phyloP scores from a whole-genome alignment of 2,113 vertebrate species.

The Capra hircus region DNA sequence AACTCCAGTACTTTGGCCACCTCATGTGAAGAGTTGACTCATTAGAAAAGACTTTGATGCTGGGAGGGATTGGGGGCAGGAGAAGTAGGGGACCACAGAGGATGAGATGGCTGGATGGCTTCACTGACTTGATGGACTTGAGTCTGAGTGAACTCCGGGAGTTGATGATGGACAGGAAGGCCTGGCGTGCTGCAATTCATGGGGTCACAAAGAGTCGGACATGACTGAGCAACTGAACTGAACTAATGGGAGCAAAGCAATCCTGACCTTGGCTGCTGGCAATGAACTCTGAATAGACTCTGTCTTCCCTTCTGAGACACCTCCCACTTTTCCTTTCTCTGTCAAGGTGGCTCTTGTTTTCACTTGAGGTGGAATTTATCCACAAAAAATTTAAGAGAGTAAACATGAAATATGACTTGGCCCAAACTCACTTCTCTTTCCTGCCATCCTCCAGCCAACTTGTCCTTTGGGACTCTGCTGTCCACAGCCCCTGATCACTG shows the following conservation, averaged over 20 bases:
- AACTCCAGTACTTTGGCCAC: too few relatives aligned
- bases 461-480: background rate
- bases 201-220: too few relatives aligned
- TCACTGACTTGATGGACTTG: too few relatives aligned
- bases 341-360: background rate
- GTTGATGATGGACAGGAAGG: too few relatives aligned
- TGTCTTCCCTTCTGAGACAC: background rate
- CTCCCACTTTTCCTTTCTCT: background rate
- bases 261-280: background rate
- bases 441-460: background rate
- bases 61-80: too few relatives aligned
- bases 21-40: too few relatives aligned
- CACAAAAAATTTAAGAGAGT: background rate
- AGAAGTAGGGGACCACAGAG: too few relatives aligned
- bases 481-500: background rate
- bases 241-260: background rate
- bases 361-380: background rate
- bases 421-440: background rate
- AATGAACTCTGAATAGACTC: background rate
- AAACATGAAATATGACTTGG: background rate
- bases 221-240: too few relatives aligned
- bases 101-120: too few relatives aligned
- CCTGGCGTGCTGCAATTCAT: too few relatives aligned
- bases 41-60: too few relatives aligned
- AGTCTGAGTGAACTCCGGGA: too few relatives aligned